Conservation (phyloP, 2,888 invertebrate species). For the Latheticus oryzae region DNA sequence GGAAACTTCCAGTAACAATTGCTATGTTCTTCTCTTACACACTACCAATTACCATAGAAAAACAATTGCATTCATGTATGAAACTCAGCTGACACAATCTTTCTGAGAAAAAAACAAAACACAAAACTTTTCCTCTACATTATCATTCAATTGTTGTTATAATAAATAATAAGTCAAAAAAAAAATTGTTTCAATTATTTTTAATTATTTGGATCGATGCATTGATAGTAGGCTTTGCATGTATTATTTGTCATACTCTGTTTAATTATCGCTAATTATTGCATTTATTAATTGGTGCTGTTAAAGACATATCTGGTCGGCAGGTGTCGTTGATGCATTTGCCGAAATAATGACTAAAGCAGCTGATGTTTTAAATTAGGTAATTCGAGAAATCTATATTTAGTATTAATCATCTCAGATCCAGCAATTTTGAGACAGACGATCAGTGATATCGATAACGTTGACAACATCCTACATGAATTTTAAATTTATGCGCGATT, state of each 20-base stretch:
- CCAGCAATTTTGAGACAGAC: slow-evolving; percentile 36
- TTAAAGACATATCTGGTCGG: slow-evolving; percentile 40
- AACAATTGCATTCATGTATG: neutral
- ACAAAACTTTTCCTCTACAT: slow-evolving; percentile 4
- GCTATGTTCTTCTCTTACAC: slow-evolving; percentile 1
- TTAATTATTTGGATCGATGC: too few species aligned
- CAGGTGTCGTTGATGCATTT: slow-evolving; percentile 48
- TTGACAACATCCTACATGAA: too few species aligned
- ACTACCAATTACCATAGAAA: slow-evolving; percentile 3
- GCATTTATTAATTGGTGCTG: slow-evolving; percentile 48
- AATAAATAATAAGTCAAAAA: slow-evolving; percentile 3
- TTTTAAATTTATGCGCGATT: too few species aligned
- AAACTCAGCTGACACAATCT: slow-evolving; percentile 5
- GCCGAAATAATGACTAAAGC: slow-evolving; percentile 51
- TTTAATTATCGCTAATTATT: slow-evolving; percentile 10
- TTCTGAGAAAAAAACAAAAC: slow-evolving; percentile 2
- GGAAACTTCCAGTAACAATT: slow-evolving; percentile 1
- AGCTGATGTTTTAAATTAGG: slow-evolving; percentile 49
- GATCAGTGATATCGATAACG: neutral
- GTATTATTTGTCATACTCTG: too few species aligned
- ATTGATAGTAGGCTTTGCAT: too few species aligned
- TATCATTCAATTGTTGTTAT: slow-evolving; percentile 5
- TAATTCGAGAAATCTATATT: slow-evolving; percentile 51
- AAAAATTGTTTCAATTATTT: too few species aligned
- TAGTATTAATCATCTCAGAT: slow-evolving; percentile 45